A percentile compares a stretch with the other conserved stretches of the same genome.
Conservation (phyloP, 1,140 invertebrate genomes). For the Procambarus clarkii region DNA sequence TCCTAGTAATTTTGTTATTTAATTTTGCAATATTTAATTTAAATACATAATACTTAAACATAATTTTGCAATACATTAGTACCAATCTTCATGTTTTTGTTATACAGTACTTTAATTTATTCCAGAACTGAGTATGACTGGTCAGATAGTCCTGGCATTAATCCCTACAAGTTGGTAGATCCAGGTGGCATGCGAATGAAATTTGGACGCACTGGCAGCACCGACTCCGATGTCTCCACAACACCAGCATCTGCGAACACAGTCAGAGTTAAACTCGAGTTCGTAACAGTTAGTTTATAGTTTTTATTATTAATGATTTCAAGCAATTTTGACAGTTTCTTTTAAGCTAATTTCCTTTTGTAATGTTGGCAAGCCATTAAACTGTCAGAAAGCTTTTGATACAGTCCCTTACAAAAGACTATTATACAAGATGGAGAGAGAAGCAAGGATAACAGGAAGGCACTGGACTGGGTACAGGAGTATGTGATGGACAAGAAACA, state of each 20-base stretch:
- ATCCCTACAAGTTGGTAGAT: conserved; percentile 61
- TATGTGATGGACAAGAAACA: too few relatives aligned
- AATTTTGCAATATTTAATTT: too few relatives aligned
- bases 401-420: too few relatives aligned
- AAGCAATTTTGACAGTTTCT: background rate
- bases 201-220: conserved; percentile 55
- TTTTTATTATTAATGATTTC: background rate
- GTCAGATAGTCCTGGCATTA: conserved; percentile 62
- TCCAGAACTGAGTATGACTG: conserved; percentile 66
- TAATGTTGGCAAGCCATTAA: too few relatives aligned
- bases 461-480: too few relatives aligned
- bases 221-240: conserved; percentile 47
- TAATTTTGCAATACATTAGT: too few relatives aligned
- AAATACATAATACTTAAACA: too few relatives aligned
- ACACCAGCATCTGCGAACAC: conserved; percentile 42
- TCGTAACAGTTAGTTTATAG: conserved; percentile 5
- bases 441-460: too few relatives aligned
- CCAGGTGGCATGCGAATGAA: conserved; percentile 22
- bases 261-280: conserved; percentile 56
- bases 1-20: too few relatives aligned
- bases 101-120: background rate
- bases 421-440: too few relatives aligned
- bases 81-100: background rate
- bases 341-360: background rate
- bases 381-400: too few relatives aligned